Evolutionary conservation across 35 echinoderm and acorn worm genomes (phyloP).

Genomic region (Antedon bifida): DNA sequence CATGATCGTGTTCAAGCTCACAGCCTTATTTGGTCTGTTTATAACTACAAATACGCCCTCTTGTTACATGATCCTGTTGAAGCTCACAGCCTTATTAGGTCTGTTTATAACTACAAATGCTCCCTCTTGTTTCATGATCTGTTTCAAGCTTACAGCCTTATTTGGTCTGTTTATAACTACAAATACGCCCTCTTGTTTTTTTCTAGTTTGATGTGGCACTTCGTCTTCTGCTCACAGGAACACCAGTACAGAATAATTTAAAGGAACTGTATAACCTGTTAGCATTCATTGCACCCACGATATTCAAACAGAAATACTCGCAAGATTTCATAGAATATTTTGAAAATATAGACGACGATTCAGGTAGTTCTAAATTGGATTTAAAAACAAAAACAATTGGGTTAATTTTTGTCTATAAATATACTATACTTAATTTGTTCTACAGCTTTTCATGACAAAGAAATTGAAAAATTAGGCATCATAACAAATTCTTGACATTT

Average conservation of each 20-base stretch:
- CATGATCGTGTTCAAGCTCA: not conserved
- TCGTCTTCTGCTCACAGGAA: conserved; percentile 60
- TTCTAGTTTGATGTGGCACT: conserved; percentile 53
- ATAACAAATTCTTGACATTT: too few species aligned
- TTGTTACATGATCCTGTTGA: not conserved
- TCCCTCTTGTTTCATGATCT: not conserved
- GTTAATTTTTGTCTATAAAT: too few species aligned
- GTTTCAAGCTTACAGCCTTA: not conserved
- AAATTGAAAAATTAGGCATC: too few species aligned
- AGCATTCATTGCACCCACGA: conserved; percentile 56
- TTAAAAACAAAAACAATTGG: too few species aligned
- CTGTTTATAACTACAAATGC: not conserved
- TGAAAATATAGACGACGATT: conserved; percentile 38
- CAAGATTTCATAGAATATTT: conserved; percentile 64
- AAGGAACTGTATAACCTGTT: conserved; percentile 60
- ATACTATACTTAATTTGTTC: too few species aligned
- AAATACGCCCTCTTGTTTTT: too few species aligned
- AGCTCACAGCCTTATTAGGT: not conserved
- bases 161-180: too few species aligned
- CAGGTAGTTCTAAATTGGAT: conserved; percentile 19
- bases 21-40: not conserved
- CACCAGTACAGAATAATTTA: conserved; percentile 90
- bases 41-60: not conserved
- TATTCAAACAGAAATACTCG: conserved; percentile 41
- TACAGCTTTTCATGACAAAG: too few species aligned